These are phyloP conservation scores for Caradrina kadenii DNA, from an alignment of 2,888 invertebrate species.

Conservation along the genomic window DNA sequence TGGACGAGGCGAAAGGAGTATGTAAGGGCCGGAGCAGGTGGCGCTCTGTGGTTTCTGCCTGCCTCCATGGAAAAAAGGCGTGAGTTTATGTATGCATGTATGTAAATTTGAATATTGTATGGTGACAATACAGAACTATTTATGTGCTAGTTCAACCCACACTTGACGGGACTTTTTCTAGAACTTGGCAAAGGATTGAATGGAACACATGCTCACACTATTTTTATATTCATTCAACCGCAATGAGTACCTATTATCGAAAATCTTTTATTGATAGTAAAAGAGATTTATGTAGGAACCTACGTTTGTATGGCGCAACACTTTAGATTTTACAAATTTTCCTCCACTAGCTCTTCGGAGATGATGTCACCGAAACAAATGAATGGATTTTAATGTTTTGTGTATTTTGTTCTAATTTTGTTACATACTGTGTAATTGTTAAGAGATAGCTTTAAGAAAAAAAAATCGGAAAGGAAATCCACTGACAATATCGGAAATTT, in stretches of 20 bases:
- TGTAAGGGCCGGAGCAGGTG: too few species aligned
- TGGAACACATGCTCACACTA: neutral
- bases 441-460: too few species aligned
- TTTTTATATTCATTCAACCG: conserved; percentile 6
- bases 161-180: neutral
- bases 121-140: too few species aligned
- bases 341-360: neutral
- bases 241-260: neutral
- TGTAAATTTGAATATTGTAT: too few species aligned
- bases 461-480: too few species aligned
- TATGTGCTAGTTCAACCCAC: neutral
- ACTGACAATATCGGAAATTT: too few species aligned
- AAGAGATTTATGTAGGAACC: conserved; percentile 5
- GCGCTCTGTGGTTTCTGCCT: too few species aligned
- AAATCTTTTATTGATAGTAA: conserved; percentile 7
- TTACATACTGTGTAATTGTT: neutral
- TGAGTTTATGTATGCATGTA: too few species aligned
- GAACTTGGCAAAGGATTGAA: neutral
- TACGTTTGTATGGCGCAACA: neutral
- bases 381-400: neutral
- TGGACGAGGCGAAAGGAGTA: too few species aligned
- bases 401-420: too few species aligned
- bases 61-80: too few species aligned
- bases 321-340: neutral
- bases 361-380: neutral